Evolutionary conservation across 2,113 vertebrate genomes (phyloP), one percentile per base, ranked within the genome.

Genomic region (Heteronetta atricapilla): DNA sequence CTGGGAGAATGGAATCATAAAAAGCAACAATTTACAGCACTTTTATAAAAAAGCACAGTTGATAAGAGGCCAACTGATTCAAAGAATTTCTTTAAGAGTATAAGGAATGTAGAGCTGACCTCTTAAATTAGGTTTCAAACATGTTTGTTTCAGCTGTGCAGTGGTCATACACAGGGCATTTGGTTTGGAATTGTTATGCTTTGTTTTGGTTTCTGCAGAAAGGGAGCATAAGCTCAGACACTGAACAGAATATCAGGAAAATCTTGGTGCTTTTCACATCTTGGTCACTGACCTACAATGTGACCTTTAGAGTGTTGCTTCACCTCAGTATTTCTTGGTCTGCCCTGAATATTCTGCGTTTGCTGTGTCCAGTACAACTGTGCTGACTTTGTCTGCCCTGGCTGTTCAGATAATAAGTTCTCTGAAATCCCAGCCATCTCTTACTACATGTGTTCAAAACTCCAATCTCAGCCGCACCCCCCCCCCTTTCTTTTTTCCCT

Each of bases 251-350:
- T 52, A 21, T 64, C 55, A 64, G 72, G 26, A 90, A 34, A 76
- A 33, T 75, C 33, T 11, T 68, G 44, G n/a, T 82, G 48, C 46
- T 92, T 50, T 90, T 94, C 56, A 50, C 60, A 46, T 73, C 75
- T 76, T 85, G 40, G 40, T 94, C 63, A 22, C 82, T 95, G 93
- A 94, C 87, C 85, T 86, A 59, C 38, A 83, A 0, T 25, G 26
- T 93, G 75, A 96, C 90, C 94, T 93, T 82, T 70, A 59, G 59
- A 94, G 42, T 63, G 75, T 72, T 95, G 75, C 56, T 95, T 95
- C 89, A 86, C 88, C 82, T 94, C 73, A 28, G 75, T 60, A 69
- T 87, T 95, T 92, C 75, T 79, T 77, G 63, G 46, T 77, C 63
- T 91, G 72, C 82, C 88, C 88, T 77, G 72, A 91, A 77, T 80